Evolutionary conservation across 2,797 vertebrate species (phyloP), one percentile per base, ranked within the genome.

Genomic region (Molossus alvarezi): DNA sequence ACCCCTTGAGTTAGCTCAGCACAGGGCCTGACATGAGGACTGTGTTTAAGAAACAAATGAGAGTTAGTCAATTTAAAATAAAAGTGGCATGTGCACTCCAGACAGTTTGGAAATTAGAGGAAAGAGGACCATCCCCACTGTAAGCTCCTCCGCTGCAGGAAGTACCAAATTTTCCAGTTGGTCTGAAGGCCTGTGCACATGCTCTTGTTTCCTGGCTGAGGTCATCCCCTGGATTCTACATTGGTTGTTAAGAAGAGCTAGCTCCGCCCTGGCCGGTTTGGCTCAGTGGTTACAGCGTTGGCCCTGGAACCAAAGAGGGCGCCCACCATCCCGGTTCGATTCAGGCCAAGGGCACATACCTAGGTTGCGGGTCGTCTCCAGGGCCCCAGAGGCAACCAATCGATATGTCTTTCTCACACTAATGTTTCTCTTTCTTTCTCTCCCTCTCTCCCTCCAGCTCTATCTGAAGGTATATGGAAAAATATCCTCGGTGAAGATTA

Each of bases 31-130:
- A 14, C 88, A 45, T 2, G 9, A 41, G 64, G 21, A 55, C 10
- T 9, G 4, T 75, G 21, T 75, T 88, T 67, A 58, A 33, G 57
- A 75, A 71, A 25, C 65, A 45, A 79, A 48, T 20, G 37, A 75
- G n/a, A 58, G 29, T 18, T 23, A 29, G 1, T 85, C 67, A 64
- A 27, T 37, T 55, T 60, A 37, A 89, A 93, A 25, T 48, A 86
- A 64, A 84, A 87, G 15, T 20, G 71, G 33, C 29, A 9, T 1
- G 4, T 27, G 17, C 2, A 17, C 25, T 71, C 15, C 3, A 65
- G 48, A 77, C 29, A 12, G 14, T 25, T n/a, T 13, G 37, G 72
- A 93, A 96, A 93, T 65, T 21, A n/a, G 51, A 91, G 55, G 62
- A 77, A 41, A 88, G 60, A 53, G 77, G 12, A 12, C 21, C 14